Evolutionary conservation across 2,797 vertebrate species (phyloP), one percentile per base, ranked within the genome.

Genomic region (Sebastes kiyomatsui): DNA sequence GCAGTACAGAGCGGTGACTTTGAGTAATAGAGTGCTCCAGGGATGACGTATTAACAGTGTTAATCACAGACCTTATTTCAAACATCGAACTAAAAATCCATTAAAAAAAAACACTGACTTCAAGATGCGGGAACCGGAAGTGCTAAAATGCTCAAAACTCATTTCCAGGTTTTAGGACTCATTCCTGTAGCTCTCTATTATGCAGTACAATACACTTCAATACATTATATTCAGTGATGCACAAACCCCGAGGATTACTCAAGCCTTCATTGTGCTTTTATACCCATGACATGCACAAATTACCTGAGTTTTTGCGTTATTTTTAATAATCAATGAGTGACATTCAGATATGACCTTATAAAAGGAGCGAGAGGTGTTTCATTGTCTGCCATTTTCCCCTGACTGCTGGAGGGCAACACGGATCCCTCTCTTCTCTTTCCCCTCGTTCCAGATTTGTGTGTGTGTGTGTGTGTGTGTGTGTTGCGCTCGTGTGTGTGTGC

Each of bases 331-430:
- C 81, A 78, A 71, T 80, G 70, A 64, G 38, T 92, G 83, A 81
- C 90, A 88, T 93, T 90, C 81, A 87, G 67, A 82, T 62, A 1
- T 85, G 92, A 91, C 91, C 91, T 93, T 86, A 83, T 80, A 72
- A 86, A 81, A 38, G 13, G 7, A 61, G 23, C 2, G 14, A 52
- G 79, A 65, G 73, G 73, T 25, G 62, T 86, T 86, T 85, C 46
- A 76, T 67, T 74, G 62, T 74, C 8, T n/a, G 18, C 75, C 72
- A 28, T 81, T 60, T 67, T 70, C 67, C 68, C 72, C 60, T 8
- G 62, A 73, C 75, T 18, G 67, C 75, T 12, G 55, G 4, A 23
- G 70, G 87, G 82, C 22, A 46, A 38, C 77, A 42, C 60, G 14
- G 68, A 82, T 49, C 55, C 46, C 30, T 59, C 61, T 62, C 20